A percentile compares a stretch with the other conserved stretches of the same genome.
Conservation (phyloP, 2,113 vertebrate species). For the Pelvicachromis taeniatus region DNA sequence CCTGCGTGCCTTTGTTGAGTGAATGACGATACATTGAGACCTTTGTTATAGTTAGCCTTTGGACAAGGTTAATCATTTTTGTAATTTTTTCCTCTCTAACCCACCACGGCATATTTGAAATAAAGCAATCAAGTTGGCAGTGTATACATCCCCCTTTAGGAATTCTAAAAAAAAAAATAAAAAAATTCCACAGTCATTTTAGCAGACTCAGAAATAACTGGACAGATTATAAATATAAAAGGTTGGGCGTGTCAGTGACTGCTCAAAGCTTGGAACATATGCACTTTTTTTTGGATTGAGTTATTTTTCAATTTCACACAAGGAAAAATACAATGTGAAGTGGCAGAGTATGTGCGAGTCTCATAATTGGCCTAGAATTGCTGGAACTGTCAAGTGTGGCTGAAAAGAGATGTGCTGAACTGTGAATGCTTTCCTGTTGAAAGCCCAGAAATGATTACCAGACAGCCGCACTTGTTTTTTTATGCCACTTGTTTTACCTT, state of each 20-base stretch:
- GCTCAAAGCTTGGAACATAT: not conserved
- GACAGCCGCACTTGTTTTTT: not conserved
- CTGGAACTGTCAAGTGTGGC: not conserved
- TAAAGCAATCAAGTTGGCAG: not conserved
- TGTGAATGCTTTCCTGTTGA: not conserved
- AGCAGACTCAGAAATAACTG: not conserved
- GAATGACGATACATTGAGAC: constrained; percentile 45
- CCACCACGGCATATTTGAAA: not conserved
- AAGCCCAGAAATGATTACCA: not conserved
- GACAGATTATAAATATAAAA: not conserved
- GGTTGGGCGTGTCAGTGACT: not conserved
- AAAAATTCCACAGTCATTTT: not conserved
- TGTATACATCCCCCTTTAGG: not conserved
- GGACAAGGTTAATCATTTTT: not conserved
- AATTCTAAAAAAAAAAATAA: too few relatives aligned
- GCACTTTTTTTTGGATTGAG: not conserved
- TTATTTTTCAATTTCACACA: not conserved
- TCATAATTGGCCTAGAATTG: not conserved
- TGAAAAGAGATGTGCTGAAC: not conserved
- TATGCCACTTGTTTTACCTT: not conserved
- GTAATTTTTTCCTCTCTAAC: not conserved
- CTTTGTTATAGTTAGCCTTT: not conserved
- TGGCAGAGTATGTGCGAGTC: not conserved
- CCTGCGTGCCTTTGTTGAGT: constrained; percentile 28
- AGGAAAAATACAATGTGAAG: not conserved